Base-by-base conservation (phyloP, 92 coral and sea anemone genomes). In the Micromussa lordhowensis region DNA sequence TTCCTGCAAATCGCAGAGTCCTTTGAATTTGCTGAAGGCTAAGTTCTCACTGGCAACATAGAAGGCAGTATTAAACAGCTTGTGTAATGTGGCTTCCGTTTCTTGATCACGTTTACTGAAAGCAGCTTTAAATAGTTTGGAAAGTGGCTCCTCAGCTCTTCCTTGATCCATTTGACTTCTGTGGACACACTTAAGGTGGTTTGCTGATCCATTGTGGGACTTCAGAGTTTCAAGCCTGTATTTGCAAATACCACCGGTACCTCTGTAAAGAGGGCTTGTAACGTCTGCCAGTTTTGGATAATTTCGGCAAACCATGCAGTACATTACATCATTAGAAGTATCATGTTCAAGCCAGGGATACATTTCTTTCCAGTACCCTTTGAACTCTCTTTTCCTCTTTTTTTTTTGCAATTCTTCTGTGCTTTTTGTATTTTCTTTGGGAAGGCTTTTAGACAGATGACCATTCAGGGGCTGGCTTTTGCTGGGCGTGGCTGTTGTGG, bases 21-120 rank as follows among this genome's bases (percentile, higher is more conserved):
- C 63, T 79, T 64, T 64, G n/a, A 79, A 87, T 26, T 79, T 87
- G 28, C 82, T 87, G 85, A 87, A 87, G 38, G 90, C 85, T 19
- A 87, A 63, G 48, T 82, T 75, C 34, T 87, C 90, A 31, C 31
- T 68, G 36, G 90, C 90, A 18, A 79, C 63, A 79, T 51, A 87
- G 61, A 78, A 70, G n/a, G 85, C 79, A 19, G 90, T 87, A 58
- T 79, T 87, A 75, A 87, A 78, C 31, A 87, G 61, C 44, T 40
- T 80, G 58, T 87, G 14, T 61, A 87, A 51, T 87, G 53, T 80
- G 40, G 90, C 54, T 85, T 76, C 54, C 13, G 75, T 77, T 35
- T 86, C 83, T 59, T 86, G 75, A 59, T 86, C 89, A 12, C 7
- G 1, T 66, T 86, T 86, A 19, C 22, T 80, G 26, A 81, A n/a